Evolutionary conservation across 2,888 invertebrate species (phyloP).

Genomic region (Tanytarsus gracilentus): DNA sequence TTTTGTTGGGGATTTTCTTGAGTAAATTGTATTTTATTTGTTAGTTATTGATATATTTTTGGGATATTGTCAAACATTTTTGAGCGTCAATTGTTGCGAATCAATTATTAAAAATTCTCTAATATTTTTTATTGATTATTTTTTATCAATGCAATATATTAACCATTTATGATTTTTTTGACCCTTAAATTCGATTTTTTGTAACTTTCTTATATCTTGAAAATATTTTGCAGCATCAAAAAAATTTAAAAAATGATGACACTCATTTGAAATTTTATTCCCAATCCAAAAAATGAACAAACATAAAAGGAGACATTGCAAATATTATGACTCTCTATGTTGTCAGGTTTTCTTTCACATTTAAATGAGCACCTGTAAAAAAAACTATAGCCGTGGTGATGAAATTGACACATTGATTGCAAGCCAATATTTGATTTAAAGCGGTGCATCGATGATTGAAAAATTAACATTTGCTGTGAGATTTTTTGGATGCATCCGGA

Average conservation of each 20-base stretch:
- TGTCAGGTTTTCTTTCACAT: too few species aligned
- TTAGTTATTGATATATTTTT: neutral
- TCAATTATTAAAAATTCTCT: too few species aligned
- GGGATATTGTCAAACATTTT: neutral
- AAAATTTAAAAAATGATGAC: too few species aligned
- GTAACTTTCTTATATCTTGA: neutral
- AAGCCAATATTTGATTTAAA: constrained; percentile 7
- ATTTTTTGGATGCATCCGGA: neutral
- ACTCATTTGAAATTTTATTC: too few species aligned
- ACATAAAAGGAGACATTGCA: too few species aligned
- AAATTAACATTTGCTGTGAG: neutral
- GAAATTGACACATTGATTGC: too few species aligned
- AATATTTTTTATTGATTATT: too few species aligned
- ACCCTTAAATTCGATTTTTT: neutral
- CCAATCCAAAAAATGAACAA: too few species aligned
- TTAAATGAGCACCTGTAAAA: too few species aligned
- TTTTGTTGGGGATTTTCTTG: neutral
- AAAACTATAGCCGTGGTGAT: too few species aligned
- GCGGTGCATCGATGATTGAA: neutral
- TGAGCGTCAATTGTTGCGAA: too few species aligned
- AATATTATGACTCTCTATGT: too few species aligned
- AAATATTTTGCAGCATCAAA: neutral
- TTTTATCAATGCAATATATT: neutral
- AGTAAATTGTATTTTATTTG: neutral
- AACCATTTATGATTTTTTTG: neutral